Conservation (phyloP, 2,888 invertebrate genomes). For the Coelopa pilipes region DNA sequence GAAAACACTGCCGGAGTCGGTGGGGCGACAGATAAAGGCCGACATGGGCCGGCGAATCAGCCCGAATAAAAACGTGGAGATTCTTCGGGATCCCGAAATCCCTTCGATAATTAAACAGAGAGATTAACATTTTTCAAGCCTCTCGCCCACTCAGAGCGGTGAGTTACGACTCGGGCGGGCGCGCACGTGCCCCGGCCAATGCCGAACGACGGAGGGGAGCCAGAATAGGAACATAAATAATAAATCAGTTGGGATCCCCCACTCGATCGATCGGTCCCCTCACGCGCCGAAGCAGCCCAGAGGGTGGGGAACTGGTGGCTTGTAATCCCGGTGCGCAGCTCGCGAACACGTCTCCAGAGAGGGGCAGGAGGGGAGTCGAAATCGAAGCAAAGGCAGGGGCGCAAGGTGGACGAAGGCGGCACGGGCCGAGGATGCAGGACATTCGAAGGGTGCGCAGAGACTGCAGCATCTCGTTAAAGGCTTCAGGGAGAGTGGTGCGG, state of each 20-base stretch:
- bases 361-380: not conserved
- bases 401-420: not conserved
- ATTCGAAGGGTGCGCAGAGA: too few relatives aligned
- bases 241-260: conserved; percentile 29
- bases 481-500: not conserved
- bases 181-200: conserved; percentile 13
- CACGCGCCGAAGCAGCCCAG: not conserved
- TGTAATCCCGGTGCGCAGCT: conserved; percentile 30
- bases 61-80: not conserved
- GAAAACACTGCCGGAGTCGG: not conserved
- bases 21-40: not conserved
- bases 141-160: not conserved
- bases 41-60: conserved; percentile 6
- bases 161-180: not conserved
- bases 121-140: not conserved
- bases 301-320: conserved; percentile 14
- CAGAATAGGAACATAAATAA: conserved; percentile 12
- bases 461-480: not conserved
- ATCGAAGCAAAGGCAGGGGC: conserved; percentile 4
- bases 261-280: not conserved
- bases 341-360: conserved; percentile 30
- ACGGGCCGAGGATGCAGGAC: not conserved
- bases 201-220: not conserved
- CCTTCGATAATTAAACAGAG: not conserved
- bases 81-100: not conserved